Evolutionary conservation across 2,113 vertebrate genomes (phyloP), one percentile per base, ranked within the genome.

Genomic region (Bostrychus sinensis): DNA sequence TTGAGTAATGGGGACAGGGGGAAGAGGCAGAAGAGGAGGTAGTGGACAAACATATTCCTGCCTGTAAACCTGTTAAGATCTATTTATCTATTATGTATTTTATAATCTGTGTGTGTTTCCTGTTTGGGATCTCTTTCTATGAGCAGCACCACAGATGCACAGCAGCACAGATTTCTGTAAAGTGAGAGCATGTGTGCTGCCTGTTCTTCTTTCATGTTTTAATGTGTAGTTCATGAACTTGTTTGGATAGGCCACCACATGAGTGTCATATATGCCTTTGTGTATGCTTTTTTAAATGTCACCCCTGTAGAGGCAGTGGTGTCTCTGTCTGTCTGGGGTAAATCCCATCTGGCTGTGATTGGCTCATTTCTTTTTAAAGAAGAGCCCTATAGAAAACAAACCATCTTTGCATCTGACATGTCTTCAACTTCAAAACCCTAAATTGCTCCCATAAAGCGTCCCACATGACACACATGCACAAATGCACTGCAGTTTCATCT

Each of bases 361-460:
- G 82, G 62, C 62, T 77, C 60, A 61, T 87, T 86, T 86, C 38
- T 91, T 89, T n/a, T 88, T 84, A 89, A 76, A 75, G 83, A 74
- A 45, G 32, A 83, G 74, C 81, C 71, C 80, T 85, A 90, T 82
- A 76, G 82, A 90, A 90, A 91, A 91, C 75, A 88, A 88, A 91
- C 88, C 83, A 85, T 90, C 86, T 91, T 79, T 86, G 67, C 36
- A 84, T 89, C 86, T 89, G 90, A 89, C 86, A 88, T 87, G 66
- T 70, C 56, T 76, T 90, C 86, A 77, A 79, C 84, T 86, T 89
- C 62, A 80, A 90, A 91, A 85, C 83, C 84, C 57, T 70, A 90
- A 91, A 92, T 91, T 89, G 86, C 80, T 91, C 88, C 89, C 88
- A 89, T 90, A 76, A 92, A 86, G 58, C 23, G 23, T 20, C n/a